Conservation (phyloP, 2,113 vertebrate genomes). For the Nothoprocta perdicaria region DNA sequence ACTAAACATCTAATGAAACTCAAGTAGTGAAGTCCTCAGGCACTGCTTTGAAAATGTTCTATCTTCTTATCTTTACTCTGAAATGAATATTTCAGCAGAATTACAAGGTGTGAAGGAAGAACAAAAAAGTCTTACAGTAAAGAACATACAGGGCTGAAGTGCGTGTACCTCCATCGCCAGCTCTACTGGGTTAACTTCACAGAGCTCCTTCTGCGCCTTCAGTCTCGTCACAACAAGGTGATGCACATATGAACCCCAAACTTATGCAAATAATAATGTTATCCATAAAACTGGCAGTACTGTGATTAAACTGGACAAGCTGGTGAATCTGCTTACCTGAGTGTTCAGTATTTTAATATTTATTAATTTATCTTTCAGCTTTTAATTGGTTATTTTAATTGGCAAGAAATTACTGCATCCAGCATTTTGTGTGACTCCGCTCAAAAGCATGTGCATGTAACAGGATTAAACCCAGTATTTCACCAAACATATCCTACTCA, state of each 20-base stretch:
- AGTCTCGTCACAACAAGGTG: background rate
- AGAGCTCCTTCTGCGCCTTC: background rate
- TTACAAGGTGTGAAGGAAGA: constrained; percentile 56
- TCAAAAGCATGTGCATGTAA: background rate
- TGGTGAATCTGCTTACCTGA: background rate
- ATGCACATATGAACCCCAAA: background rate
- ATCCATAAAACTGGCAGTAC: background rate
- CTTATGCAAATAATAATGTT: background rate
- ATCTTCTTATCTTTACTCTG: constrained; percentile 55
- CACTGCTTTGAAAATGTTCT: constrained; percentile 48
- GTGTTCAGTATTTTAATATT: background rate
- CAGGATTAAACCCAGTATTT: background rate
- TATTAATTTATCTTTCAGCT: background rate
- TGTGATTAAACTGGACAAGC: background rate
- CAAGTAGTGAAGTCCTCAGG: constrained; percentile 48
- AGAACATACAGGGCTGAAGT: constrained; percentile 7
- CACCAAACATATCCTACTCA: background rate
- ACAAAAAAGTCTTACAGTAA: constrained; percentile 20
- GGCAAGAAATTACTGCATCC: background rate
- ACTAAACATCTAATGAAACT: constrained; percentile 57
- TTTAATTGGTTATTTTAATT: background rate
- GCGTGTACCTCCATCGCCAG: background rate
- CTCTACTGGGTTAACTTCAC: constrained; percentile 7
- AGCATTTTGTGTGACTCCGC: background rate
- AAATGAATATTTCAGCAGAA: constrained; percentile 58